phyloP scores from a whole-genome alignment of 1,140 invertebrate genomes.

The Halictus rubicundus region DNA sequence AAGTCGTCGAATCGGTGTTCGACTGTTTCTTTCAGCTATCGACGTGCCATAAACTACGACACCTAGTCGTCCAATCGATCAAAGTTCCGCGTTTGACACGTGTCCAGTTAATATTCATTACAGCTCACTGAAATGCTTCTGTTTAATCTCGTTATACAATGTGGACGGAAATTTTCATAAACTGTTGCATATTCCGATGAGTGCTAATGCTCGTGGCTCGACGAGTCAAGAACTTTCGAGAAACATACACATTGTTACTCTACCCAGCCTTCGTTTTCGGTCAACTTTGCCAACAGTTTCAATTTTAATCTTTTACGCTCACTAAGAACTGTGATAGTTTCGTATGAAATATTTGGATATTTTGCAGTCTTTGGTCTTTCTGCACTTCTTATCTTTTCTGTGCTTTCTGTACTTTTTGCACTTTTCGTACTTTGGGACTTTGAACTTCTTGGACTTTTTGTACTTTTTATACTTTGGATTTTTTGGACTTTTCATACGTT shows the following conservation, averaged over 20 bases:
- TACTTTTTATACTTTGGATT: too few species aligned
- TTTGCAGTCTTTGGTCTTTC: too few species aligned
- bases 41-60: not conserved
- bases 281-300: too few species aligned
- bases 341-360: too few species aligned
- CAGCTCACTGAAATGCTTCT: not conserved
- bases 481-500: too few species aligned
- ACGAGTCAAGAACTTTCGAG: not conserved
- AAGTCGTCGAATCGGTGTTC: not conserved
- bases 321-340: too few species aligned
- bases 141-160: not conserved
- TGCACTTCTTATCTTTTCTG: too few species aligned
- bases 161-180: not conserved
- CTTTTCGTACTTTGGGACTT: too few species aligned
- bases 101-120: conserved; percentile 12
- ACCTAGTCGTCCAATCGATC: not conserved
- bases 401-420: too few species aligned
- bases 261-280: too few species aligned
- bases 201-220: not conserved
- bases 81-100: not conserved
- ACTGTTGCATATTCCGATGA: conserved; percentile 6
- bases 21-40: not conserved
- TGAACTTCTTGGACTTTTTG: too few species aligned
- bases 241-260: not conserved
- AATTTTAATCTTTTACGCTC: too few species aligned